Base-by-base conservation (phyloP, 64 coral and sea anemone species). In the Porites australiensis region DNA sequence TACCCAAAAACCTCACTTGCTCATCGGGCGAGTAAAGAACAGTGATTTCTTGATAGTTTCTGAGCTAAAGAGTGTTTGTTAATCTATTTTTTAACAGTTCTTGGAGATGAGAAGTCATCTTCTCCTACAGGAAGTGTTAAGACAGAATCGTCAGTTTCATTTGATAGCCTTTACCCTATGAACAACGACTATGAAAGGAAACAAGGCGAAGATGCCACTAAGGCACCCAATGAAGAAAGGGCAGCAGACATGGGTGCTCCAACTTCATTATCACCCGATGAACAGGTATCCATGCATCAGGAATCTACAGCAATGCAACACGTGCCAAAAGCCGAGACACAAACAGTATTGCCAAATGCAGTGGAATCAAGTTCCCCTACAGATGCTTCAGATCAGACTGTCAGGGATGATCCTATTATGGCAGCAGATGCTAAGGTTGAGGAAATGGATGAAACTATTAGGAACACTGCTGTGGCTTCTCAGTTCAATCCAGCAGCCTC, bases 401-500 rank as follows among this genome's bases (percentile, higher is more conserved):
- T 69, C 18, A 47, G 18, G 11, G 81, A 83, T 66, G 80, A 53
- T 8, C 13, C 18, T 44, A 43, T 8, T 13, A 19, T 51, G 12
- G 4, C 22, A 18, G 79, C 37, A 11, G 79, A 82, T 16, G 58
- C 58, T 7, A 82, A 84, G 63, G 20, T 9, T 22, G 81, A 84
- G 62, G 81, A 84, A 21, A 84, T 84, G 81, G 81, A 84, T 46
- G 81, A 84, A 44, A 10, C 45, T 55, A 82, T 27, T 64, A 82
- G 79, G 43, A 58, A 47, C 45, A 68, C 14, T 48, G 49, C 81
- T 64, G 64, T 87, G 15, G 68, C 87, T 21, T 53, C 79, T 50
- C 63, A 61, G 1, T 18, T 82, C 3, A 96, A 96, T 52, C 72
- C 92, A 6, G 75, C 77, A 50, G 82, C 53, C 21, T 73, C 68